Percentiles rank a stretch among this genome's conserved stretches.
These are phyloP conservation scores for Habroteleia sp. DNA, from an alignment of 2,888 invertebrate species.

Conservation along the genomic window DNA sequence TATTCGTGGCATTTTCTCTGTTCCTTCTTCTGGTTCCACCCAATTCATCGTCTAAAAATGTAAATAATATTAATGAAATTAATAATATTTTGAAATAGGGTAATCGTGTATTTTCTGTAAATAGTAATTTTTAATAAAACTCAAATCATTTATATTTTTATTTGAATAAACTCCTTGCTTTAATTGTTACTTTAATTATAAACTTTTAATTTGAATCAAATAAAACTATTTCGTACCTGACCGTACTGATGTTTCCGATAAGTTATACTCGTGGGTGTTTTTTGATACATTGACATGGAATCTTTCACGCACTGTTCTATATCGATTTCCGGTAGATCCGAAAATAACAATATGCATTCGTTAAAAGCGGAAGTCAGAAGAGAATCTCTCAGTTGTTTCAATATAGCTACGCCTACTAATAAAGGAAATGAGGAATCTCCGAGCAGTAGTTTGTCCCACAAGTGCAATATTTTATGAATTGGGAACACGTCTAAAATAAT, in stretches of 20 bases:
- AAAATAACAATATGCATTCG: constrained; percentile 98
- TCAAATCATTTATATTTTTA: no score
- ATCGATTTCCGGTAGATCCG: constrained; percentile 98
- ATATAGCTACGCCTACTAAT: constrained; percentile 95
- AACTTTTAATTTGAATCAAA: no score
- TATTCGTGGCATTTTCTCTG: constrained; percentile 85
- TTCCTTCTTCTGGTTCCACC: constrained; percentile 75
- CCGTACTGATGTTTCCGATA: constrained; percentile 88
- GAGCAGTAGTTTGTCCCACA: constrained; percentile 98
- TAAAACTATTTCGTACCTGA: constrained; percentile 66
- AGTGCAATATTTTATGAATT: constrained; percentile 96
- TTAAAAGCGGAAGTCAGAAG: constrained; percentile 96
- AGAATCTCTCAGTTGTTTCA: constrained; percentile 92
- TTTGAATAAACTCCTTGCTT: no score
- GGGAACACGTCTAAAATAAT: constrained; percentile 98
- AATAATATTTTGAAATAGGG: no score
- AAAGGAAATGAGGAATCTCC: constrained; percentile 96
- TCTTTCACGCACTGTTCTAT: constrained; percentile 95
- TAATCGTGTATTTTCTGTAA: no score
- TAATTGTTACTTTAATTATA: no score
- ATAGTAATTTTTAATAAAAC: no score
- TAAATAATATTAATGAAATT: no score
- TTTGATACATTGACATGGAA: constrained; percentile 91
- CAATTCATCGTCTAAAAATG: constrained; percentile 71
- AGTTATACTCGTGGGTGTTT: constrained; percentile 93